Conservation (phyloP, 2,888 invertebrate genomes). For the Drosophila sordidapex region DNA sequence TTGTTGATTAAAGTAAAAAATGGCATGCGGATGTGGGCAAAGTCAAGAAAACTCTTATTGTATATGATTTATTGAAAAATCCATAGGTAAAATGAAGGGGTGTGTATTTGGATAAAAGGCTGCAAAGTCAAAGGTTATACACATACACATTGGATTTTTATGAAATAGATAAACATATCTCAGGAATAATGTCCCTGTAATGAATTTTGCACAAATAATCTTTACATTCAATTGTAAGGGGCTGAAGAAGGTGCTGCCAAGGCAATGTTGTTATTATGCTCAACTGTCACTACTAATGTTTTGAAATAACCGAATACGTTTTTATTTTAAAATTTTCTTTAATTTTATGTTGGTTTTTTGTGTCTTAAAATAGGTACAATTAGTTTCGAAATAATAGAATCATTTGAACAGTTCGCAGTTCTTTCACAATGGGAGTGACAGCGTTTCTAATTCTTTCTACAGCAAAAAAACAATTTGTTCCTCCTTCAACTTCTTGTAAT, state of each 20-base stretch:
- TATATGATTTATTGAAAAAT: not conserved
- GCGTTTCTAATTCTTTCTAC: slow-evolving; percentile 4
- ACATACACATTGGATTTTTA: not conserved
- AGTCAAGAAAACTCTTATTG: not conserved
- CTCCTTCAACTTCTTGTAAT: not conserved
- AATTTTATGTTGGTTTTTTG: not conserved
- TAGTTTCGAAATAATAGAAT: not conserved
- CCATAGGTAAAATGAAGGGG: not conserved
- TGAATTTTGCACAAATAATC: not conserved
- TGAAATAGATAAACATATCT: not conserved
- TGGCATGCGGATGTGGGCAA: not conserved
- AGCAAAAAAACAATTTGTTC: slow-evolving; percentile 6
- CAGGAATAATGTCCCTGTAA: not conserved
- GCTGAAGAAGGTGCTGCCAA: not conserved
- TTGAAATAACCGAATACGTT: not conserved
- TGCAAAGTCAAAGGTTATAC: not conserved
- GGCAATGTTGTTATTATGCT: not conserved
- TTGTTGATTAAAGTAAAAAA: not conserved
- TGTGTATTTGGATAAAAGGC: not conserved
- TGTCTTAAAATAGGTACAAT: not conserved
- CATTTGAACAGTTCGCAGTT: slow-evolving; percentile 3
- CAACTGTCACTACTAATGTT: not conserved
- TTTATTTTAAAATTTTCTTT: not conserved
- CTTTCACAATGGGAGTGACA: not conserved
- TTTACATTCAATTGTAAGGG: not conserved